phyloP scores from a whole-genome alignment of 2,888 invertebrate genomes.

The Troides helena region DNA sequence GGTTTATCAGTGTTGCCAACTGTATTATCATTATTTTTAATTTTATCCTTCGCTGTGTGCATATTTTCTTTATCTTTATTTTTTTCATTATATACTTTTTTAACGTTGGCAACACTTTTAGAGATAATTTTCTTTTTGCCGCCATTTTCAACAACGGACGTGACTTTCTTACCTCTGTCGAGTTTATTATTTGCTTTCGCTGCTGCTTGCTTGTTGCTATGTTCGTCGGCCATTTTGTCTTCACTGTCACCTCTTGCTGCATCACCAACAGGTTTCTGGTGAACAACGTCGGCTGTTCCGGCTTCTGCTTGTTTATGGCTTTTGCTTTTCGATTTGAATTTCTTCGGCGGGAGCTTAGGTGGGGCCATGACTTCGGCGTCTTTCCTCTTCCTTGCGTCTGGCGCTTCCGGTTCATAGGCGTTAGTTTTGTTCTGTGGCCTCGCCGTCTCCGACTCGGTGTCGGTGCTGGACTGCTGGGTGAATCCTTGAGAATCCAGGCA shows the following conservation, averaged over 20 bases:
- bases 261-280: too few relatives aligned
- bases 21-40: not conserved
- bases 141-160: not conserved
- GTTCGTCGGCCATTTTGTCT: not conserved
- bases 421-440: constrained; percentile 36
- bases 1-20: not conserved
- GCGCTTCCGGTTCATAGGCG: constrained; percentile 35
- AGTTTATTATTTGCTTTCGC: not conserved
- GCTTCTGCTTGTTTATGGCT: constrained; percentile 32
- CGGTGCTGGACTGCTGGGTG: constrained; percentile 41
- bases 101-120: not conserved
- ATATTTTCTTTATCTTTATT: not conserved
- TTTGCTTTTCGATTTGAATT: constrained; percentile 48
- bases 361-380: constrained; percentile 61
- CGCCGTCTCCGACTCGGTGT: constrained; percentile 46
- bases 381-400: constrained; percentile 35
- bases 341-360: constrained; percentile 61
- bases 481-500: constrained; percentile 52
- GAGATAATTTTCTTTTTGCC: not conserved
- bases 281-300: not conserved
- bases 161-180: not conserved
- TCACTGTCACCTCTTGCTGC: not conserved
- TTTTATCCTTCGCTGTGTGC: not conserved
- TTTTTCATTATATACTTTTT: not conserved
- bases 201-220: not conserved